Percentiles rank a stretch among this genome's conserved stretches.
Evolutionary conservation across 2,888 invertebrate genomes (phyloP).

Genomic region (Hydroisotoma schaefferi): DNA sequence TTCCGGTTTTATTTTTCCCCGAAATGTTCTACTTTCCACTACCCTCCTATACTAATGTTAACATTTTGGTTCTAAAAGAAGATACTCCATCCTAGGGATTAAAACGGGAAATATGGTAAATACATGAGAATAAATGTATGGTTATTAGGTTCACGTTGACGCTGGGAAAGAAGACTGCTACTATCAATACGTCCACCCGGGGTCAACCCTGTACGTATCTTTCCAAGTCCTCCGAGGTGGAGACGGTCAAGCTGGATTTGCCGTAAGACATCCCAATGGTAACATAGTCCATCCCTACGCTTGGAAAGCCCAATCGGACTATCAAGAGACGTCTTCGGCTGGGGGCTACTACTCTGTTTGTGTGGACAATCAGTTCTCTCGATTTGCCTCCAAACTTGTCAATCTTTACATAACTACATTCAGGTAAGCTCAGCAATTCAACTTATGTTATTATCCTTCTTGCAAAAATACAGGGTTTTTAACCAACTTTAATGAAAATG

Average conservation of each 20-base stretch:
- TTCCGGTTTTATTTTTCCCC: too few relatives aligned
- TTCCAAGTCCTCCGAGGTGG: conserved; percentile 82
- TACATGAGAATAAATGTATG: too few relatives aligned
- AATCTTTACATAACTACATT: conserved; percentile 88
- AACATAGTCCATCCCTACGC: conserved; percentile 83
- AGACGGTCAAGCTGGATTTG: conserved; percentile 90
- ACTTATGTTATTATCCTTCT: background rate
- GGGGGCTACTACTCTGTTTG: conserved; percentile 89
- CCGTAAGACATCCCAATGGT: conserved; percentile 79
- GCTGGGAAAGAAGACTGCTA: conserved; percentile 95
- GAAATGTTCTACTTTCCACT: too few relatives aligned
- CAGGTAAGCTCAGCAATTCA: conserved; percentile 52
- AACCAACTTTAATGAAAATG: background rate
- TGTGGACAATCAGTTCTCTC: conserved; percentile 87
- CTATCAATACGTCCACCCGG: conserved; percentile 86
- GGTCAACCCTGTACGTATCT: conserved; percentile 62
- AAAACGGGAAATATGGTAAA: too few relatives aligned
- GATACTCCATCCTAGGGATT: too few relatives aligned
- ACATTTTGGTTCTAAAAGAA: too few relatives aligned
- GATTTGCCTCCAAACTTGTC: conserved; percentile 83
- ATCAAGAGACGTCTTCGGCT: conserved; percentile 73
- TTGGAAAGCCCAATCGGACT: conserved; percentile 84
- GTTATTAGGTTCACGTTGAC: conserved; percentile 90
- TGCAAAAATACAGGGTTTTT: background rate
- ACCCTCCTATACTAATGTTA: too few relatives aligned